Evolutionary conservation across 2,888 invertebrate genomes (phyloP), one percentile per base, ranked within the genome.

Genomic region (Sminthurinus aureus): DNA sequence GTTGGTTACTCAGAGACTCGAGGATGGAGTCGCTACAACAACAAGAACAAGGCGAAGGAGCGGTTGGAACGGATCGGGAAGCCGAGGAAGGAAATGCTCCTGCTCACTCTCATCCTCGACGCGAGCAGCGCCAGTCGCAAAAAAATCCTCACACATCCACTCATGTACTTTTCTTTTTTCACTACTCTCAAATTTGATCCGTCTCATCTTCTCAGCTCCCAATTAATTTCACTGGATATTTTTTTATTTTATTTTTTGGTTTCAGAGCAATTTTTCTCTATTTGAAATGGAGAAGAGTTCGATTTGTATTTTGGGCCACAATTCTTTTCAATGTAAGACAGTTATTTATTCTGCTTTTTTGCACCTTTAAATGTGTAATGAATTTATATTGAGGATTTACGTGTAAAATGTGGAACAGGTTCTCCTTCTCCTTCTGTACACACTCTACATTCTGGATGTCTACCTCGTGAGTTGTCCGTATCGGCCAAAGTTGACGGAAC

Each of bases 391-490:
- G 38, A 9, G 0, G 18, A 71, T 71, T 8, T 71, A 8, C 9
- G n/a, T 20, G 20, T 50, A 38, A 77, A 51, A 58, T 75, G 52
- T 26, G n/a, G n/a, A n/a, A n/a, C 77, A 88, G 87, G 86, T 87
- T 66, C 84, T 86, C 15, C 84, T 88, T 0, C 83, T 88, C 9
- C 76, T 88, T 71, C 75, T 87, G 18, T 88, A 88, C 84, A 88
- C 87, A 13, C 81, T 88, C 9, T 88, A 88, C 83, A 87, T 88
- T 80, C 83, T 88, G 22, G 88, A 88, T 76, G 87, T 88, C 0
- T 88, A 88, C 76, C 79, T 88, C 50, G 86, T 88, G 22, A 87
- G 87, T 64, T 88, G 88, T 82, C 88, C 88, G 2, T 88, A 88
- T 74, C 85, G 88, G 38, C 88, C 88, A 13, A 88, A 87, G 81